Conservation (phyloP, 1,140 invertebrate genomes). For the Trichonephila clavata region DNA sequence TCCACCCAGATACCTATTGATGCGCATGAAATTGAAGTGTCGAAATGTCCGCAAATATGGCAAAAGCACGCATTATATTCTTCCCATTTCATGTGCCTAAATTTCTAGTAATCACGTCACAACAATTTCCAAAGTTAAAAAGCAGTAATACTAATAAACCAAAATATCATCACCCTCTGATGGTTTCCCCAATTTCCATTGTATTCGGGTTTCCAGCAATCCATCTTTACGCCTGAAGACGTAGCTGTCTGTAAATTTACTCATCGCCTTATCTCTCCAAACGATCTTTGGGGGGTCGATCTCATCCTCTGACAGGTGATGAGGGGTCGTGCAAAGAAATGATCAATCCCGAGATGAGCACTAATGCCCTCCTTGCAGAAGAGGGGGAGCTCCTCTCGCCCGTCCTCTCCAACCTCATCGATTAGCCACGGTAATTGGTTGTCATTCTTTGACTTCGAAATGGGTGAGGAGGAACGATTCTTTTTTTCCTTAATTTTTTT, state of each 20-base stretch:
- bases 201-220: not conserved
- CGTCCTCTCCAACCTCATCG: not conserved
- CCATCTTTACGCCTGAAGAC: no score
- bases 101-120: no score
- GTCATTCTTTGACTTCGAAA: conserved; percentile 11
- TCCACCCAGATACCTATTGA: no score
- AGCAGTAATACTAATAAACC: not conserved
- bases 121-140: not conserved
- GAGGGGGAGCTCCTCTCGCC: not conserved
- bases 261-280: not conserved
- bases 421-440: conserved; percentile 8
- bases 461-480: not conserved
- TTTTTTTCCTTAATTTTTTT: not conserved
- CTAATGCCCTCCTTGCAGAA: not conserved
- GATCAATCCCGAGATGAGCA: not conserved
- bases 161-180: not conserved
- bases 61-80: no score
- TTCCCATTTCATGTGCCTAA: no score
- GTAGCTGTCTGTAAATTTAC: not conserved
- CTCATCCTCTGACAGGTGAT: conserved; percentile 15
- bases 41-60: no score
- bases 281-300: not conserved
- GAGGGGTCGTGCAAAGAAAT: conserved; percentile 15
- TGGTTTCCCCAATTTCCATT: not conserved
- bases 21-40: no score